Conservation (phyloP, 2,113 vertebrate genomes). For the Daubentonia madagascariensis region DNA sequence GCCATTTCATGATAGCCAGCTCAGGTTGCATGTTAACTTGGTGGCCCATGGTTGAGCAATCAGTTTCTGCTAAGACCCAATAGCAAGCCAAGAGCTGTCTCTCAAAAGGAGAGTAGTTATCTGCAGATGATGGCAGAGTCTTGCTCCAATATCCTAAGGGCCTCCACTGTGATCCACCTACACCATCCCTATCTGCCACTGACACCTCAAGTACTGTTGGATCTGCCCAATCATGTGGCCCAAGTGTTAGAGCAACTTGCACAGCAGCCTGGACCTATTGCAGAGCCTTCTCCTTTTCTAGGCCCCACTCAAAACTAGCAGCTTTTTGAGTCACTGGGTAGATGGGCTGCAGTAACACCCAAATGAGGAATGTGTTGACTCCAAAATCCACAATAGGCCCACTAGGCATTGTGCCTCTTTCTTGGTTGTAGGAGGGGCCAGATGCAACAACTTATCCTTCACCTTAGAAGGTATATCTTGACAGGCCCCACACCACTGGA, state of each 20-base stretch:
- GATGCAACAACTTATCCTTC: too few species aligned
- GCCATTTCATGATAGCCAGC: not conserved
- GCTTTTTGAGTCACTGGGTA: not conserved
- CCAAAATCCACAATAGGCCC: not conserved
- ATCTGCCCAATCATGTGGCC: not conserved
- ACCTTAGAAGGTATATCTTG: too few species aligned
- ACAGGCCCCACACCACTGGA: too few species aligned
- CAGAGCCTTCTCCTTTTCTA: not conserved
- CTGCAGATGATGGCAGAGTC: not conserved
- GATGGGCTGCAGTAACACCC: not conserved
- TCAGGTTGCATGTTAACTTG: not conserved
- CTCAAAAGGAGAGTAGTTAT: not conserved
- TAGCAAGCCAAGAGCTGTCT: not conserved
- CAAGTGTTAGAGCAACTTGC: not conserved
- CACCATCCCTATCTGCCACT: not conserved
- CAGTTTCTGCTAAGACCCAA: not conserved
- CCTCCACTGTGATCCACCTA: not conserved
- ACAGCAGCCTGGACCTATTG: not conserved
- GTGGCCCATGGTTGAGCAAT: not conserved
- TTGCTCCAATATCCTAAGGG: not conserved
- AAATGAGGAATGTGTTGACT: not conserved
- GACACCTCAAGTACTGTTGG: not conserved
- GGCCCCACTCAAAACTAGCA: not conserved
- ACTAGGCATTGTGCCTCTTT: too few species aligned
- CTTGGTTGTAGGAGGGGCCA: too few species aligned